Percentiles rank a stretch among this genome's conserved stretches.
These are phyloP conservation scores for Semnornis frantzii DNA, from an alignment of 2,113 vertebrate genomes.

Conservation along the genomic window DNA sequence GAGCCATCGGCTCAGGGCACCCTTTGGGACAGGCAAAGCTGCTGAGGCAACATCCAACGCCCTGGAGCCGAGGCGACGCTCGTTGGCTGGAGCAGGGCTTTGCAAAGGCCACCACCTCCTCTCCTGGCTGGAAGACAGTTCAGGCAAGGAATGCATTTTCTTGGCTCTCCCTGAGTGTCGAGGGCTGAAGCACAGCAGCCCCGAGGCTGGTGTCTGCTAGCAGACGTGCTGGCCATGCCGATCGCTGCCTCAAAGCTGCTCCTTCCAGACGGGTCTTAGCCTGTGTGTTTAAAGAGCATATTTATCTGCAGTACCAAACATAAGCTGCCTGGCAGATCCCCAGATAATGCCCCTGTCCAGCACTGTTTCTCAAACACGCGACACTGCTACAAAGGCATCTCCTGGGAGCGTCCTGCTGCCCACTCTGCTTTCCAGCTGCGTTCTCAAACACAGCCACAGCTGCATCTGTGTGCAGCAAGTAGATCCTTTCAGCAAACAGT, in stretches of 20 bases:
- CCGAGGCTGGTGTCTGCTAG: background rate
- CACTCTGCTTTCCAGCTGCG: background rate
- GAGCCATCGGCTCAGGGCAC: background rate
- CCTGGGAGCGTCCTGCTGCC: background rate
- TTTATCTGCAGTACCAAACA: background rate
- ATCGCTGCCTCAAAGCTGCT: background rate
- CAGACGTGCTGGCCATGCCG: background rate
- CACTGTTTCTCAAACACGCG: background rate
- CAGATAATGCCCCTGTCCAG: background rate
- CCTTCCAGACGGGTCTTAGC: background rate
- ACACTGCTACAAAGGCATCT: background rate
- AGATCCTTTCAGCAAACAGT: background rate
- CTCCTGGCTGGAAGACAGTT: background rate
- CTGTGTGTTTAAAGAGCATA: background rate
- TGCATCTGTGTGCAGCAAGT: background rate
- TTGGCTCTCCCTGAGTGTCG: background rate
- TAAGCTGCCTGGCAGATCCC: background rate
- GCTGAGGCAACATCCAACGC: background rate
- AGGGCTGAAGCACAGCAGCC: background rate
- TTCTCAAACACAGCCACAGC: background rate
- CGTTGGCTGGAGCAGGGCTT: background rate
- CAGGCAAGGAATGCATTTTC: constrained; percentile 7
- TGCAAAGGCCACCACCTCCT: background rate
- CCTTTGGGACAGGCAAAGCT: background rate
- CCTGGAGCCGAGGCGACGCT: background rate